Evolutionary conservation across 1,140 invertebrate species (phyloP), one percentile per base, ranked within the genome.

Genomic region (Ostrea denselamellosa): DNA sequence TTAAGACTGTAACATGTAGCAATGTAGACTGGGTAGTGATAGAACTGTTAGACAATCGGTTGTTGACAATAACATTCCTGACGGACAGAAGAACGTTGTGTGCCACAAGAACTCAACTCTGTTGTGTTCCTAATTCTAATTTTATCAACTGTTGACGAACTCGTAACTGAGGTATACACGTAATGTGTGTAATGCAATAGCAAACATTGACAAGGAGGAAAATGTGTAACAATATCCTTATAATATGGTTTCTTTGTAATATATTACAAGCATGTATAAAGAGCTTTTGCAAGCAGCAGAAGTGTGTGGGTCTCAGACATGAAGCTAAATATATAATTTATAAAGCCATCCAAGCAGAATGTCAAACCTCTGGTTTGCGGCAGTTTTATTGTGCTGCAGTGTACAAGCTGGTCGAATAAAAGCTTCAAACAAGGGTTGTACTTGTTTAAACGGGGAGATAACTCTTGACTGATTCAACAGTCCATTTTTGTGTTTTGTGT

Each of bases 401-500:
- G 10, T 34, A 22, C 65, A 34, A 34, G 28, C 8, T 77, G 68
- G 68, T 77, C 28, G 68, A 77, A 62, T 62, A 19, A n/a, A n/a
- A 77, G 68, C 10, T 77, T 28, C 22, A 77, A 17, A 25, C 68
- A 77, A 28, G 68, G 68, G 68, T 77, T 77, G 68, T 77, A n/a
- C 14, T 62, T 62, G 68, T 77, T 77, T 77, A 22, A 25, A 77
- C 10, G 12, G 68, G 68, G 68, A 77, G 68, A 77, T 22, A 77
- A 77, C n/a, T 71, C 28, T 34, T 28, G 68, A 77, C 68, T 77
- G 68, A 77, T 77, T 77, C 68, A 71, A 77, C 68, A 77, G 68
- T 77, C 68, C 68, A 77, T 77, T 44, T 77, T 77, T 77, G 68
- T 77, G 68, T 77, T 77, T 77, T 77, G 68, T 77, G 68, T 77